phyloP scores from a whole-genome alignment of 2,888 invertebrate genomes.

The Litoditis marina region DNA sequence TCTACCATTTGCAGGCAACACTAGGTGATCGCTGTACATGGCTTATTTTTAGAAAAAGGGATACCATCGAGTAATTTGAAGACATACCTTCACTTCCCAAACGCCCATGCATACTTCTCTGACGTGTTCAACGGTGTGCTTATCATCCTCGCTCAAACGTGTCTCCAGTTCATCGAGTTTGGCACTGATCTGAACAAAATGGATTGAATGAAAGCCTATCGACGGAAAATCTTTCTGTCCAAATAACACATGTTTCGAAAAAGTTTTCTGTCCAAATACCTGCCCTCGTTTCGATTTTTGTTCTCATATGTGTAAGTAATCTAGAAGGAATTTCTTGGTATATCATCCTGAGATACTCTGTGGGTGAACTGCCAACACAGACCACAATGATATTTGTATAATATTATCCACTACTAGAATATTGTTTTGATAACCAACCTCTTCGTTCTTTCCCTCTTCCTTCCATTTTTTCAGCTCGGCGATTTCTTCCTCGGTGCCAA shows the following conservation, averaged over 20 bases:
- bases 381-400: no score
- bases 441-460: constrained; percentile 1
- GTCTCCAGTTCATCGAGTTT: constrained; percentile 25
- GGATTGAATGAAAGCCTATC: no score
- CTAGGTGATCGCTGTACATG: no score
- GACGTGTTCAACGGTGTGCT: constrained; percentile 41
- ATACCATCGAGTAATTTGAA: not conserved
- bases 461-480: not conserved
- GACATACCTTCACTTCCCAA: constrained; percentile 24
- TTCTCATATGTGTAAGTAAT: no score
- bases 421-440: not conserved
- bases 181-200: not conserved
- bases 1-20: no score
- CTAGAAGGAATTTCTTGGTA: constrained; percentile 18
- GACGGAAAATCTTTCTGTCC: no score
- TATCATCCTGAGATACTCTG: constrained; percentile 2
- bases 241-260: not conserved
- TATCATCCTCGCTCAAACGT: constrained; percentile 29
- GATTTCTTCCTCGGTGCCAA: constrained; percentile 25
- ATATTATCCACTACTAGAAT: constrained; percentile 7
- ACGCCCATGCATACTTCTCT: constrained; percentile 28
- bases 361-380: no score
- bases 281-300: no score
- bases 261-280: no score
- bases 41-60: constrained; percentile 2